Percentiles rank a stretch among this genome's conserved stretches.
Conservation (phyloP, 2,113 vertebrate species). For the Ginglymostoma cirratum region DNA sequence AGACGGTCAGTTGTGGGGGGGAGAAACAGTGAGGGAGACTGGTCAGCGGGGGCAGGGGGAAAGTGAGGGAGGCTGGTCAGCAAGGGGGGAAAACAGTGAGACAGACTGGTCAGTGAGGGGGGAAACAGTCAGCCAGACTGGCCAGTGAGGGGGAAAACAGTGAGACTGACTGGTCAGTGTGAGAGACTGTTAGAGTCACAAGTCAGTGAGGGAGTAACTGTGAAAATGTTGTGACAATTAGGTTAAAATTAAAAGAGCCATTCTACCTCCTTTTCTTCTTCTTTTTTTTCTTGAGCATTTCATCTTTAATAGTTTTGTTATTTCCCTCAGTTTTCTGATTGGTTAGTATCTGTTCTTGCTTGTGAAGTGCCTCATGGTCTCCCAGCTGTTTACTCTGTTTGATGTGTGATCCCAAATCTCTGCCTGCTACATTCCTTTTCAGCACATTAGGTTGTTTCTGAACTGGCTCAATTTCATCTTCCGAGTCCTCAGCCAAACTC, state of each 20-base stretch:
- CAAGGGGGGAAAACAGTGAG: neutral
- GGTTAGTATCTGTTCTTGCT: neutral
- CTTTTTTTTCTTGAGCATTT: conserved; percentile 46
- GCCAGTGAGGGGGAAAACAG: no score
- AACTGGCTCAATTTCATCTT: neutral
- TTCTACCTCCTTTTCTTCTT: conserved; percentile 49
- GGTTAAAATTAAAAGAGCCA: neutral
- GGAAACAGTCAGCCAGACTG: neutral
- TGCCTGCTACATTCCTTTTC: neutral
- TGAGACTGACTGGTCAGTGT: neutral
- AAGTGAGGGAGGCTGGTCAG: no score
- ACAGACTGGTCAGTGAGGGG: neutral
- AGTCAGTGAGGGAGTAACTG: neutral
- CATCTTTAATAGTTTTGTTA: conserved; percentile 24
- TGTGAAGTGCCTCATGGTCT: neutral
- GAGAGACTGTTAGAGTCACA: neutral
- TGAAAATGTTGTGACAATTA: neutral
- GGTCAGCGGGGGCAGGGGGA: neutral
- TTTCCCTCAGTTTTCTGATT: neutral
- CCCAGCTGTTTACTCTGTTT: neutral
- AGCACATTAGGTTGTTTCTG: neutral
- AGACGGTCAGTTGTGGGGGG: neutral
- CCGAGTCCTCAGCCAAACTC: conserved; percentile 39
- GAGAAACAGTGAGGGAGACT: neutral
- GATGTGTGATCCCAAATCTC: no score